These are phyloP conservation scores for Aurelia aurita DNA, from an alignment of 30 jellyfish, hydroid and myxozoan genomes.

Conservation along the genomic window DNA sequence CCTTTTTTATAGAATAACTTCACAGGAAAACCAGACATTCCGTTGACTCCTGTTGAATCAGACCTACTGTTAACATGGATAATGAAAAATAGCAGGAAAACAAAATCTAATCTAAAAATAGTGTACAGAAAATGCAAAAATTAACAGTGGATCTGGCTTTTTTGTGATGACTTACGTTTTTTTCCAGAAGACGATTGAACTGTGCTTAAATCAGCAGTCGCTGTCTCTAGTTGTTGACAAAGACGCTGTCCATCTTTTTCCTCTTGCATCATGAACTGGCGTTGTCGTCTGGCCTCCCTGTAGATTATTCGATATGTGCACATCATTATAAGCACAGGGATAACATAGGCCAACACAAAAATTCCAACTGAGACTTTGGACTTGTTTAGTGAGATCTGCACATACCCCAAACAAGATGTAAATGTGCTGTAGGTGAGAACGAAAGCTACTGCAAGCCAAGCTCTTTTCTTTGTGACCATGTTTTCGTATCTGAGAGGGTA, in stretches of 20 bases:
- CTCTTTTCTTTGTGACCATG: constrained; percentile 79
- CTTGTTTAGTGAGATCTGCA: not conserved
- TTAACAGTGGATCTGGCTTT: too few relatives aligned
- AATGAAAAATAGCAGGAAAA: too few relatives aligned
- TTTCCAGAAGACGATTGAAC: not conserved
- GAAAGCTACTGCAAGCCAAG: constrained; percentile 16
- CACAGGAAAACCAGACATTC: too few relatives aligned
- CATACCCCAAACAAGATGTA: constrained; percentile 32
- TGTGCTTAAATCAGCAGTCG: not conserved
- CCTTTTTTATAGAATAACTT: too few relatives aligned
- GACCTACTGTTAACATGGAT: too few relatives aligned
- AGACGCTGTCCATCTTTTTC: constrained; percentile 27
- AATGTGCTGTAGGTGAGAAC: constrained; percentile 44
- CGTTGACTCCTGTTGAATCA: too few relatives aligned
- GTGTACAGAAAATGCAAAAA: too few relatives aligned
- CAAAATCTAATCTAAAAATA: too few relatives aligned
- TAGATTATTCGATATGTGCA: constrained; percentile 65
- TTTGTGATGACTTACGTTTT: not conserved
- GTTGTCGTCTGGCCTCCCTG: constrained; percentile 70
- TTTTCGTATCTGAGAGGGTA: constrained; percentile 60
- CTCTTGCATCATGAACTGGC: not conserved
- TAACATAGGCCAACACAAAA: too few relatives aligned
- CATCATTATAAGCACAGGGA: constrained; percentile 76
- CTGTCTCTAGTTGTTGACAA: too few relatives aligned
- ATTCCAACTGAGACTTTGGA: constrained; percentile 19